Conservation (phyloP, 2,797 vertebrate species). For the Halcyon chelicuti region DNA sequence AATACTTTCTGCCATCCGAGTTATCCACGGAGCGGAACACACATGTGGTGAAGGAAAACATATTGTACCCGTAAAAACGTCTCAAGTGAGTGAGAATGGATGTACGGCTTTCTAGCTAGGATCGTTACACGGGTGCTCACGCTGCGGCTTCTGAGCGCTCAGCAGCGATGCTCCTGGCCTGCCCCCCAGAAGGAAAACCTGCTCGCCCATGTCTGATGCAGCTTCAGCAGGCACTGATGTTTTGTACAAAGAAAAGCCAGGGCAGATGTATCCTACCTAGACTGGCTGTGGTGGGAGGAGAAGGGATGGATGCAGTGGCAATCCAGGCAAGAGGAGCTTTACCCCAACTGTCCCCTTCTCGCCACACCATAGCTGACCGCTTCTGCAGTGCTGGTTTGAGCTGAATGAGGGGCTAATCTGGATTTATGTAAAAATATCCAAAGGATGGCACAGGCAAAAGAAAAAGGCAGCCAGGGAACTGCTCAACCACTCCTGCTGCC, state of each 20-base stretch:
- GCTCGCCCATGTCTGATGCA: not conserved
- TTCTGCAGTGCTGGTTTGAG: not conserved
- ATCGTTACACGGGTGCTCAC: fast-evolving
- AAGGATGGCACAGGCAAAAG: not conserved
- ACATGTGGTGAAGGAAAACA: conserved; percentile 39
- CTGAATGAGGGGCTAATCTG: not conserved
- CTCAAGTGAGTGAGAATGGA: not conserved
- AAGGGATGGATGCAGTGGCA: not conserved
- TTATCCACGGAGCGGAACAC: not conserved
- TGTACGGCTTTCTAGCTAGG: not conserved
- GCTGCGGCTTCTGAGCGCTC: not conserved
- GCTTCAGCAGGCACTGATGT: not conserved
- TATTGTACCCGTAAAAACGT: not conserved
- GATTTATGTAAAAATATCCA: not conserved
- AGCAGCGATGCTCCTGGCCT: not conserved
- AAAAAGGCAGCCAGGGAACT: not conserved
- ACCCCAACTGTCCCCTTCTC: fast-evolving
- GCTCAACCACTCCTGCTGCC: not conserved
- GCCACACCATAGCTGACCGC: not conserved
- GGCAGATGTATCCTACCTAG: not conserved
- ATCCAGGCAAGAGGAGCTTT: not conserved
- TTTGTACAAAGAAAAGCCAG: not conserved
- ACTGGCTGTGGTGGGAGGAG: not conserved
- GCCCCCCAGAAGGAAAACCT: not conserved
- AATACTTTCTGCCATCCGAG: not conserved